These are phyloP conservation scores for Homalodisca vitripennis DNA, from an alignment of 1,140 invertebrate species.

Conservation along the genomic window DNA sequence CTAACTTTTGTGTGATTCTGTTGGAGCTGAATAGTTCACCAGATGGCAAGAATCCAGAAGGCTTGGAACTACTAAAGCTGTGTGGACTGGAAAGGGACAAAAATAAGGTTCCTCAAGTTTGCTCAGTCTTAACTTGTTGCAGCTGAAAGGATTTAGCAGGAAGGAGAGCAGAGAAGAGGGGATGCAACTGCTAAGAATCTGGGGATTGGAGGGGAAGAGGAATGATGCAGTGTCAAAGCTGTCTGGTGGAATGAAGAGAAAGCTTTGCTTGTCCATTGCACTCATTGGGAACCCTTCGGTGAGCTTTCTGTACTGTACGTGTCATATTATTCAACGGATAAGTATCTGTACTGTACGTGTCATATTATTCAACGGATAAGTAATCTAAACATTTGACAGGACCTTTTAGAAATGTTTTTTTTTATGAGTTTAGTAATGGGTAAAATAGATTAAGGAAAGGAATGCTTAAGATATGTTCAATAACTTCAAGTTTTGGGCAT, in stretches of 20 bases:
- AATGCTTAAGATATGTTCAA: not conserved
- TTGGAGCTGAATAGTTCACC: not conserved
- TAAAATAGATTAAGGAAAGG: not conserved
- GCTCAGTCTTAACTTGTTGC: conserved; percentile 34
- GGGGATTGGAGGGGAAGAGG: conserved; percentile 60
- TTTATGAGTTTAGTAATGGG: not conserved
- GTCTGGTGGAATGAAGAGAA: conserved; percentile 84
- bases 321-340: not conserved
- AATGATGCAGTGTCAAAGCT: conserved; percentile 56
- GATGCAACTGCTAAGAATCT: conserved; percentile 49
- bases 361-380: not conserved
- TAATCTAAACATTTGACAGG: not conserved
- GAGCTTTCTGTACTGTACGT: conserved; percentile 45
- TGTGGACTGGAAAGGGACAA: not conserved
- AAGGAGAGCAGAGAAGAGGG: conserved; percentile 43
- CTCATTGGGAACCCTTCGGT: conserved; percentile 61
- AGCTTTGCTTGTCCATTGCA: conserved; percentile 76
- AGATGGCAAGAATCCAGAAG: not conserved
- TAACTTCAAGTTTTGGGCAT: no score
- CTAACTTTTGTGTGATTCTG: not conserved
- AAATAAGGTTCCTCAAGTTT: not conserved
- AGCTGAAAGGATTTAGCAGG: conserved; percentile 55
- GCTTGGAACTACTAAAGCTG: not conserved
- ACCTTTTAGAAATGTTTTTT: not conserved
- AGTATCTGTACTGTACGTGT: not conserved